Evolutionary conservation across 2,797 vertebrate genomes (phyloP), one percentile per base, ranked within the genome.

Genomic region (Pipistrellus kuhlii): DNA sequence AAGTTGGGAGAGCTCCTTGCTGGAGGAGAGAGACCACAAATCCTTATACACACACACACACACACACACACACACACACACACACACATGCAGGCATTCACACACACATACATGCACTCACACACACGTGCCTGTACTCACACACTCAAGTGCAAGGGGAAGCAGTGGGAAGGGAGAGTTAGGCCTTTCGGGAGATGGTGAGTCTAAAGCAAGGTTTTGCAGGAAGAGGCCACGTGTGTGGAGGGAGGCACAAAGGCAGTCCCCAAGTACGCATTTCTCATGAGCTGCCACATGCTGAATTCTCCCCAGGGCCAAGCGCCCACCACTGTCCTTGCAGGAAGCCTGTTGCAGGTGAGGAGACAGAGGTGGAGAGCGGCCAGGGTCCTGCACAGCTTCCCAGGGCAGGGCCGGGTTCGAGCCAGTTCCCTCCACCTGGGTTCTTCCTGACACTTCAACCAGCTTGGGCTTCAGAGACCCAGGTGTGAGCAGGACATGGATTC

Each of bases 181-280:
- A 8, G 69, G 59, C 35, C 51, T 78, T 25, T 48, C 15, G 38
- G 82, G 59, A 48, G 64, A 10, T 1, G 32, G 10, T 17, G 32
- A 8, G 38, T 55, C 64, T n/a, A 41, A 15, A 48, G 25, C 55
- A 2, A 1, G 69, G 76, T 55, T 81, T 30, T 20, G 25, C 64
- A 81, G 77, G 62, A 32, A 35, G 59, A 86, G 83, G 30, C 20
- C 1, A 15, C 6, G 1, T 2, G 17, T 10, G 0, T 3, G 5
- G 23, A 13, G 25, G 41, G 25, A n/a, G 27, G 69, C 13, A 0
- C 0, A 21, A 20, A 68, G 38, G 53, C 4, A 3, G 1, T 4
- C 57, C 30, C 46, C 30, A 3, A 21, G 12, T 3, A 0, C 0
- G 4, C 2, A 0, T 15, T 1, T 21, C 48, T 55, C 27, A 0